Evolutionary conservation across 2,113 vertebrate genomes (phyloP), one percentile per base, ranked within the genome.

Genomic region (Carassius auratus): DNA sequence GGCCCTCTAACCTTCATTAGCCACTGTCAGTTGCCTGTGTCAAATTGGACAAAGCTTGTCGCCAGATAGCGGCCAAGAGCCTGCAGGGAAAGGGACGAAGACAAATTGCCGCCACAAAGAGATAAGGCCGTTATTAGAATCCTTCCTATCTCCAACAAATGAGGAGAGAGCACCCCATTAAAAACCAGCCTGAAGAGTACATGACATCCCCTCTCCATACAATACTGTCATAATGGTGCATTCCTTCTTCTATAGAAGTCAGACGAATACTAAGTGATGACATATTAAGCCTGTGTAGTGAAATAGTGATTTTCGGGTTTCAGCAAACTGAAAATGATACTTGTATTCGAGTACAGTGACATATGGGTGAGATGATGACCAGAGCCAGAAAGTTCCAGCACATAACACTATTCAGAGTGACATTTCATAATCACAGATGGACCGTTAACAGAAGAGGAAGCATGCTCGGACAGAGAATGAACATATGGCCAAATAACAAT

Each of bases 1-100:
- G 75, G 52, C 90, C 87, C 62, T 1, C 78, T 91, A 91, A 92
- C 92, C 92, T 94, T 93, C 91, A 93, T 93, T 93, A 93, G 87
- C 33, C 9, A 21, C 84, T 83, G 84, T 89, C 88, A 68, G 85
- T 5, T 33, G 90, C 88, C 81, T 62, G 78, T 76, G 76, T 83
- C 59, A 83, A 85, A 81, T 62, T 61, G 85, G 48, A 88, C 88
- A 88, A 91, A 86, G 86, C 90, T 48, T 21, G 68, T 71, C 38
- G 59, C 66, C 84, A 33, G 87, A 92, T 92, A 86, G 85, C 1
- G 75, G 64, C 36, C 71, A 52, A 83, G 91, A 73, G 71, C 85
- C 86, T 30, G 84, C 68, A 85, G 8, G 82, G 45, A 73, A 59
- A 74, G 82, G 36, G 90, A 88, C 30, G 4, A 79, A 89, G 88